Conservation (phyloP, 2,888 invertebrate genomes). For the Cephus nigrinus region DNA sequence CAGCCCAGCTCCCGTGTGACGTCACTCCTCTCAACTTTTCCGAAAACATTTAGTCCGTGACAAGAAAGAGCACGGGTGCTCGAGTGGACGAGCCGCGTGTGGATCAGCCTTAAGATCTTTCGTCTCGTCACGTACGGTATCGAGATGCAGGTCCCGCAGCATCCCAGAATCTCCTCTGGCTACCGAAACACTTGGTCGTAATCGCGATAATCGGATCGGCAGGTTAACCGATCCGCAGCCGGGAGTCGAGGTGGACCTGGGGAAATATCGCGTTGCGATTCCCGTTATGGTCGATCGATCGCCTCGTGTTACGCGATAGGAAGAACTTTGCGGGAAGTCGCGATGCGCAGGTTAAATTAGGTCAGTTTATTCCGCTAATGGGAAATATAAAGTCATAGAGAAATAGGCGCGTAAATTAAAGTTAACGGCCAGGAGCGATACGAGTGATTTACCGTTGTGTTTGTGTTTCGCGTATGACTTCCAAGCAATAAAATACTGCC, state of each 20-base stretch:
- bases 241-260: no score
- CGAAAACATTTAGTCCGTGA: conserved; percentile 37
- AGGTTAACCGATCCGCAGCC: no score
- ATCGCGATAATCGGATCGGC: conserved; percentile 21
- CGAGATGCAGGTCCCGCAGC: no score
- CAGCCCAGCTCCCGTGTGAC: conserved; percentile 44
- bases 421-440: conserved; percentile 51
- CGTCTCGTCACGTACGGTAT: no score
- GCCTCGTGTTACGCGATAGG: no score
- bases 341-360: conserved; percentile 43
- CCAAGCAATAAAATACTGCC: conserved; percentile 52
- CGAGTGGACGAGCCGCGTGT: no score
- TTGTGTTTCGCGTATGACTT: conserved; percentile 50
- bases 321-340: conserved; percentile 16
- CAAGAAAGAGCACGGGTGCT: no score
- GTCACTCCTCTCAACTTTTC: conserved; percentile 34
- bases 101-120: no score
- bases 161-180: no score
- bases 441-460: conserved; percentile 56
- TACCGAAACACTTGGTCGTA: conserved; percentile 21
- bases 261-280: conserved; percentile 13
- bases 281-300: conserved; percentile 40
- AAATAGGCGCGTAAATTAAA: conserved; percentile 58
- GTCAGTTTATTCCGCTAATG: conserved; percentile 61
- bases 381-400: conserved; percentile 59